Base-by-base conservation (phyloP, 1,140 invertebrate species). In the Heliconius himera region DNA sequence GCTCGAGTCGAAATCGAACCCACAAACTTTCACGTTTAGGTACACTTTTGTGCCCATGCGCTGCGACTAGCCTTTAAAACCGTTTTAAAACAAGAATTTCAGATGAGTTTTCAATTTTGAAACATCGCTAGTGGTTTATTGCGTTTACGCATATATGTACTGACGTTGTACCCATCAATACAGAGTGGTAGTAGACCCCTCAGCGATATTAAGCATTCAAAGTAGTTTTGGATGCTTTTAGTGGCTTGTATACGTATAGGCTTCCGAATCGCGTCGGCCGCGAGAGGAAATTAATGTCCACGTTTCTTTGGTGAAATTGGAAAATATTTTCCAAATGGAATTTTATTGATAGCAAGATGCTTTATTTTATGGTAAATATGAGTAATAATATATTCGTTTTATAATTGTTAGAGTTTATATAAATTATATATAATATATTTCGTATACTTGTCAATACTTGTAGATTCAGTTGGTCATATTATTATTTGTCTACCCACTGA, bases 151-250 rank as follows among this genome's bases (percentile, higher is more conserved):
- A 66, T 66, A 26, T 16, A 16, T 66, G 5, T 16, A 66, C 33
- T 29, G 11, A 51, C 18, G 49, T 20, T 18, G 26, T 29, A 66
- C 13, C 9, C 26, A 56, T 56, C 54, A n/a, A 56, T 22, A n/a
- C 13, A 66, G 22, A 66, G 26, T 29, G 26, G 26, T 29, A 66
- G 9, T 66, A 66, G 60, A 66, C 22, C 26, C 11, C 22, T 26
- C 56, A 66, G 22, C 60, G 60, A 66, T 66, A 66, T 66, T 66
- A 66, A 66, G 60, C 26, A 66, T 66, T 66, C 26, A 66, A 66
- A 66, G 60, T 29, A 66, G 60, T 66, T 66, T 66, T 66, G 4
- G 60, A 66, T 66, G 60, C 60, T 66, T 66, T 66, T 66, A 66
- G 60, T 66, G 60, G 26, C 60, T 18, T 22, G 26, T 66, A 22